Base-by-base conservation (phyloP, 2,113 vertebrate genomes). In the Cyanistes caeruleus region DNA sequence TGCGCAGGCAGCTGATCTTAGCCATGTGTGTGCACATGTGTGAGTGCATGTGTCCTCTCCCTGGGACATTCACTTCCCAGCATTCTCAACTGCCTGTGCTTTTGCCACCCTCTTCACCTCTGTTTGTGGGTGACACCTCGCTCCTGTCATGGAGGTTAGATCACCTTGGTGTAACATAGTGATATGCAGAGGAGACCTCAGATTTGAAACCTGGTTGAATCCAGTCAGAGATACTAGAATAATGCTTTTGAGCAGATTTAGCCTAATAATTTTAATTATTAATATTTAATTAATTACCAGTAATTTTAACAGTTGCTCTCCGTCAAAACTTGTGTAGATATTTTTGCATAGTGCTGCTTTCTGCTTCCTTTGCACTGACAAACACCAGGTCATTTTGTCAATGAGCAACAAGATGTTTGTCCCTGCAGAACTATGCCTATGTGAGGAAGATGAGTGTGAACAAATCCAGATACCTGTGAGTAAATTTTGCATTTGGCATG, bases 61-160 rank as follows among this genome's bases (percentile, higher is more conserved):
- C 1, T 24, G 14, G 27, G 9, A 49, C 9, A 4, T 28, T 68
- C 30, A 3, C 8, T 51, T 41, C 25, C 9, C 22, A 24, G 6
- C 4, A 13, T 28, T 60, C 18, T 44, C 2, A 7, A 25, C 35
- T 85, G 11, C 4, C 28, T 49, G 13, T 52, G 53, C 18, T 78
- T 59, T 52, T 30, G 65, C 13, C 7, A 14, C 43, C 30, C 21
- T 78, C 13, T 12, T 0, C 1, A 74, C 7, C 13, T 48, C 28
- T 0, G 0, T 51, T 75, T 65, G 8, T 55, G 24, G 6, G 31
- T 43, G 20, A 43, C 13, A 19, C 7, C 15, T 55, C 0, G 4
- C 20, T 72, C 11, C 37, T 76, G 44, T 68, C 43, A 53, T 17
- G n/a, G 18, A 63, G 20, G 7, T 83, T 67, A 75, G 15, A 33